Evolutionary conservation across 1,140 invertebrate genomes (phyloP), one percentile per base, ranked within the genome.

Genomic region (Aphidius gifuensis): DNA sequence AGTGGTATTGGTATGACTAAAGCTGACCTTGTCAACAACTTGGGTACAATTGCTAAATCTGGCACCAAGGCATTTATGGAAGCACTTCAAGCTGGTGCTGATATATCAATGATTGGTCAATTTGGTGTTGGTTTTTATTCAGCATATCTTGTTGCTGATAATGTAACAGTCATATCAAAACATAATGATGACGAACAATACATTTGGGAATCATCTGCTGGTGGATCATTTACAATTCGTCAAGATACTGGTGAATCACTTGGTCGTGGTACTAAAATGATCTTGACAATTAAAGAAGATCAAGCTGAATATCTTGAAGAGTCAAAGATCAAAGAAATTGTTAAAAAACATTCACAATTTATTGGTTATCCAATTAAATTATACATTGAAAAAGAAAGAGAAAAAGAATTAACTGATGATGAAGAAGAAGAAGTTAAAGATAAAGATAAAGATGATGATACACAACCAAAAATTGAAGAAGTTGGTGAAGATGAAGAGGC

Each of bases 91-190:
- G 16, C 78, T 32, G 80, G 86, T 66, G 88, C 93, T 67, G 83
- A 90, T 70, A 91, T 88, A 67, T 91, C 93, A 74, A 91, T 97
- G 87, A 96, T 93, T 75, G 93, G 91, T 51, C 94, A 98, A 80
- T 99, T 98, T 82, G 96, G 96, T 80, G 96, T 98, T 69, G 96
- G 96, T 53, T 98, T 98, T 80, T 99, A 99, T 76, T 98, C 96
- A 0, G 88, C 96, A 5, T 99, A 99, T 82, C 84, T 99, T 66
- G 94, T 97, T 48, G 93, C 94, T 6, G 92, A 92, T 69, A 84
- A 83, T 68, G 94, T 98, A 43, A 86, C 93, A 48, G 98, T 99
- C 1, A 97, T 93, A 1, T 93, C 94, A 0, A 99, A 99, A 79
- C 87, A 96, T 78, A 97, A 99, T 76, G 90, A 94, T 72, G 97